Percentiles rank a stretch among this genome's conserved stretches.
phyloP scores from a whole-genome alignment of 2,888 invertebrate genomes.

The Sicus ferrugineus region DNA sequence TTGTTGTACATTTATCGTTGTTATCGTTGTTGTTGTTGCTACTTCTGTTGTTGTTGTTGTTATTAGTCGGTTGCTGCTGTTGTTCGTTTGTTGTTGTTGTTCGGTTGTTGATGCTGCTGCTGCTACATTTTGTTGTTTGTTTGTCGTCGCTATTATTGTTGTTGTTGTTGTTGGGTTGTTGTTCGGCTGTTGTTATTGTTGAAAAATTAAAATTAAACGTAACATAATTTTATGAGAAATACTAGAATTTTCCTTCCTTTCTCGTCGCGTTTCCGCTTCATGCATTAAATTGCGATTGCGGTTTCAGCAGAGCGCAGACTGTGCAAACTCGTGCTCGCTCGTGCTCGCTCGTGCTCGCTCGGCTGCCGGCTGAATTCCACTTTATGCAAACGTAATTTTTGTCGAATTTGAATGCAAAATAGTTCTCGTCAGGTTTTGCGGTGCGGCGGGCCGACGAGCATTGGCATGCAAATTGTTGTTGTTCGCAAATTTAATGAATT shows the following conservation, averaged over 20 bases:
- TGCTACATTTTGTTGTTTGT: background rate
- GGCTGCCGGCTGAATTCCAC: conserved; percentile 17
- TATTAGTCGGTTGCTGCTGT: conserved; percentile 15
- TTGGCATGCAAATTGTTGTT: background rate
- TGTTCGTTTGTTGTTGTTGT: conserved; percentile 14
- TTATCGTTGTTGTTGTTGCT: conserved; percentile 12
- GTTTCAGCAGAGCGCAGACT: conserved; percentile 17
- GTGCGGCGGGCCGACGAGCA: background rate
- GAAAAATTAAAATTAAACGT: conserved; percentile 21
- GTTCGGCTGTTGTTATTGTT: conserved; percentile 9
- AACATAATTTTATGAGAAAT: conserved; percentile 14
- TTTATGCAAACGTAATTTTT: conserved; percentile 33
- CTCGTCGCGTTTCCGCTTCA: background rate
- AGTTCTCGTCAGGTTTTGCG: background rate
- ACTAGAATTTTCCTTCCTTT: background rate
- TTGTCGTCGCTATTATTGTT: background rate
- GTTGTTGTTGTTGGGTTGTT: conserved; percentile 3
- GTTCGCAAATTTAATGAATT: background rate
- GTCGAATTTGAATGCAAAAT: conserved; percentile 29
- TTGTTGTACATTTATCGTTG: background rate
- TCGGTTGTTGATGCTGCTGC: conserved; percentile 18
- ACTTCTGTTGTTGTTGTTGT: conserved; percentile 14
- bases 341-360: too few relatives aligned
- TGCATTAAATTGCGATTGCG: conserved; percentile 31
- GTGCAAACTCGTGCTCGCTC: conserved; percentile 14